A percentile compares a stretch with the other conserved stretches of the same genome.
These are phyloP conservation scores for Coptodon rendalli DNA, from an alignment of 2,113 vertebrate species.

Conservation along the genomic window DNA sequence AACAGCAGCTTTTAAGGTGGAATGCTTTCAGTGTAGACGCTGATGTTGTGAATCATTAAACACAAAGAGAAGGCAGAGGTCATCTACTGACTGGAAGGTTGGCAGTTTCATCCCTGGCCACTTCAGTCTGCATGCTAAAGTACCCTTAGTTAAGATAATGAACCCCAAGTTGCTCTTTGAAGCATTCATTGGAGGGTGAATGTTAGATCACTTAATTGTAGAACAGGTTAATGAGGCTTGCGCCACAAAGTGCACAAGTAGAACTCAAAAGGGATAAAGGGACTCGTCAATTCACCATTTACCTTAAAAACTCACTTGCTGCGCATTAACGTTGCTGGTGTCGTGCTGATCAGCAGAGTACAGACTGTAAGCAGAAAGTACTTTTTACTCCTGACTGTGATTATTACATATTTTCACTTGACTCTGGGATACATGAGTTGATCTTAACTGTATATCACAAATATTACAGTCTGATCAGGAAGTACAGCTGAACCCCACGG, in stretches of 20 bases:
- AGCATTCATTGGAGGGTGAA: too few relatives aligned
- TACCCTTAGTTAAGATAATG: rapidly evolving
- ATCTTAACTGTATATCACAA: neutral
- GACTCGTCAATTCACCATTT: neutral
- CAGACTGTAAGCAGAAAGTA: neutral
- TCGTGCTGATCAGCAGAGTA: neutral
- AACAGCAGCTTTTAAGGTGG: rapidly evolving
- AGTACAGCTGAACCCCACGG: rapidly evolving
- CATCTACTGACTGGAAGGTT: neutral
- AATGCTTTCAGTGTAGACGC: rapidly evolving
- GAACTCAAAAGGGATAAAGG: neutral
- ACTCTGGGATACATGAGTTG: rapidly evolving
- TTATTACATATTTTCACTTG: neutral
- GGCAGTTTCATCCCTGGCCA: neutral
- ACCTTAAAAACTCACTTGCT: neutral
- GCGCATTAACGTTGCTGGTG: neutral
- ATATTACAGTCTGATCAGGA: neutral
- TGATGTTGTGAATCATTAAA: neutral
- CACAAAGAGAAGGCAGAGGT: neutral
- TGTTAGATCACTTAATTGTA: neutral
- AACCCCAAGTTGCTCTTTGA: too few relatives aligned
- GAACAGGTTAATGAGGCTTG: neutral
- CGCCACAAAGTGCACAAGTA: rapidly evolving
- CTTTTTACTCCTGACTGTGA: neutral
- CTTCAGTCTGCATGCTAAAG: too few relatives aligned